These are phyloP conservation scores for Cylas formicarius DNA, from an alignment of 1,140 invertebrate species.

Conservation along the genomic window DNA sequence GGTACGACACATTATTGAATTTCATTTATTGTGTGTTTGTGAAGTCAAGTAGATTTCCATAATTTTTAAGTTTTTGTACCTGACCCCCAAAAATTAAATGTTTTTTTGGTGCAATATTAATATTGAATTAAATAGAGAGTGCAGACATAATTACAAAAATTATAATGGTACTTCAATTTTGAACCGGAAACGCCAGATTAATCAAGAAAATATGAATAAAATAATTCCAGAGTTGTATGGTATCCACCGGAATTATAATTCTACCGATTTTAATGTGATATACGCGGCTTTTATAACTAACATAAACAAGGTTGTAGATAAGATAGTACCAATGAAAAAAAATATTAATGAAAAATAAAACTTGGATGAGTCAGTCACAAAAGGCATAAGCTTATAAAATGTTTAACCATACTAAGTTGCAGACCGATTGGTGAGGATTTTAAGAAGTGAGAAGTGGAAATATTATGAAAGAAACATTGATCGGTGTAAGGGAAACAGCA, in stretches of 20 bases:
- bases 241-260: constrained; percentile 7
- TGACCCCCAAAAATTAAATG: no score
- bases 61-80: no score
- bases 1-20: no score
- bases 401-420: constrained; percentile 4
- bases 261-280: constrained; percentile 5
- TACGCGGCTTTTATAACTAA: constrained; percentile 8
- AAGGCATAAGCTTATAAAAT: constrained; percentile 10
- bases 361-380: constrained; percentile 10
- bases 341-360: background rate
- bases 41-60: no score
- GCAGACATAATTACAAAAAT: no score
- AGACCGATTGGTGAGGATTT: constrained; percentile 2
- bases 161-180: constrained; percentile 2
- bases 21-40: no score
- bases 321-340: constrained; percentile 7
- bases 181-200: constrained; percentile 9
- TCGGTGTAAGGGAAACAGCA: constrained; percentile 3
- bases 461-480: constrained; percentile 12
- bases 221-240: constrained; percentile 1
- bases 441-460: constrained; percentile 12
- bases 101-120: no score
- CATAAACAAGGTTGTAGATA: constrained; percentile 9
- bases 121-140: background rate
- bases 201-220: constrained; percentile 1